A percentile compares a stretch with the other conserved stretches of the same genome.
phyloP scores from a whole-genome alignment of 2,888 invertebrate species.

The Bembecia ichneumoniformis region DNA sequence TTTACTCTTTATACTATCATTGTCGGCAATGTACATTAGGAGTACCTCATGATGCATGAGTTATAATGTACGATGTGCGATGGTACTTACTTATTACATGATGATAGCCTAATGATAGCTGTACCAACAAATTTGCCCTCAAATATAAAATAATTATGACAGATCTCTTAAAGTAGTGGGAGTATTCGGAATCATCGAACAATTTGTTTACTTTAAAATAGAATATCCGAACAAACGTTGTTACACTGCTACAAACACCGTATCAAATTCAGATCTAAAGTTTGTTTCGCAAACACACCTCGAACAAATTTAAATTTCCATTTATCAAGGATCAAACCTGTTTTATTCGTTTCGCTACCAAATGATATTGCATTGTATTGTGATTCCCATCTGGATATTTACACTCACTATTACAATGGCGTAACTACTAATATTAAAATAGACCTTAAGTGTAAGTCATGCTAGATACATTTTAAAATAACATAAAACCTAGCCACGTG shows the following conservation, averaged over 20 bases:
- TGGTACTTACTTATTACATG: too few relatives aligned
- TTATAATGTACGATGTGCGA: too few relatives aligned
- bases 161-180: too few relatives aligned
- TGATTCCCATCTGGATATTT: conserved; percentile 31
- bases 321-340: conserved; percentile 54
- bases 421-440: conserved; percentile 11
- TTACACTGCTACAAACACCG: conserved; percentile 11
- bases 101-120: too few relatives aligned
- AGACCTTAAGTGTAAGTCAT: background rate
- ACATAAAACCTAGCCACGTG: background rate
- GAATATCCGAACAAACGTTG: background rate
- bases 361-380: conserved; percentile 53
- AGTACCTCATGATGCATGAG: too few relatives aligned
- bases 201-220: too few relatives aligned
- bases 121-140: too few relatives aligned
- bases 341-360: conserved; percentile 45
- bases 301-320: conserved; percentile 51
- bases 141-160: too few relatives aligned
- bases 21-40: too few relatives aligned
- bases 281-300: conserved; percentile 37
- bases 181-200: too few relatives aligned
- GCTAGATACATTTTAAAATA: conserved; percentile 6
- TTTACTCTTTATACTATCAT: too few relatives aligned
- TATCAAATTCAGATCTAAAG: conserved; percentile 29
- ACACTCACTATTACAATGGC: conserved; percentile 6